Evolutionary conservation across 2,888 invertebrate species (phyloP), one percentile per base, ranked within the genome.

Genomic region (Ochropleura plecta): DNA sequence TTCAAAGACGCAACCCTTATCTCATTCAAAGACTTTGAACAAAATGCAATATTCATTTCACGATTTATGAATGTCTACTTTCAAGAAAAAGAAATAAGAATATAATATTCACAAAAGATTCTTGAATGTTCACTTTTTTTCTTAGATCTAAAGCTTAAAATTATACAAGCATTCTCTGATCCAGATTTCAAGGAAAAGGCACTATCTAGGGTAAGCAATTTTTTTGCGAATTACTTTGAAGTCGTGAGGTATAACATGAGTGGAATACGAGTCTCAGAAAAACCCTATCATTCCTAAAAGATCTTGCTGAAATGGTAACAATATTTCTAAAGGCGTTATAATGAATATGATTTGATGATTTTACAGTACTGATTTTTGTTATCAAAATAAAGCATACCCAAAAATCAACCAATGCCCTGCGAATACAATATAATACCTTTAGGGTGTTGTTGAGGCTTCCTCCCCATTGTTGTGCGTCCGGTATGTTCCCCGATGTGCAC

Each of bases 181-280:
- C 8, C 12, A 0, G 3, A 20, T 59, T 49, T 64, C n/a, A 48
- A 64, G 44, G 48, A 1, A 65, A 65, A 73, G 6, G 30, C 30
- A 30, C 8, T 60, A 42, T 18, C 16, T 40, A 51, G 42, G 42
- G n/a, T 73, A 6, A 65, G 46, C 16, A 64, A 73, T 65, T 60
- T 65, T 6, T n/a, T 20, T 44, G 51, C n/a, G 59, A 77, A 77
- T 77, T 80, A 51, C 46, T 77, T 80, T 73, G 59, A 51, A 80
- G 46, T 64, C 46, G 55, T 64, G 49, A 14, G n/a, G 9, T 59
- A 8, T 8, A 48, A 30, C 14, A 46, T 10, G 16, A 40, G 20
- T 12, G n/a, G 20, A 49, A 73, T 64, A 53, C 73, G 42, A 64
- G 76, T n/a, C 46, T 63, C 51, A 51, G 51, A 78, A 44, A 48